These are phyloP conservation scores for Passer montanus DNA, from an alignment of 2,113 vertebrate species.

Conservation along the genomic window DNA sequence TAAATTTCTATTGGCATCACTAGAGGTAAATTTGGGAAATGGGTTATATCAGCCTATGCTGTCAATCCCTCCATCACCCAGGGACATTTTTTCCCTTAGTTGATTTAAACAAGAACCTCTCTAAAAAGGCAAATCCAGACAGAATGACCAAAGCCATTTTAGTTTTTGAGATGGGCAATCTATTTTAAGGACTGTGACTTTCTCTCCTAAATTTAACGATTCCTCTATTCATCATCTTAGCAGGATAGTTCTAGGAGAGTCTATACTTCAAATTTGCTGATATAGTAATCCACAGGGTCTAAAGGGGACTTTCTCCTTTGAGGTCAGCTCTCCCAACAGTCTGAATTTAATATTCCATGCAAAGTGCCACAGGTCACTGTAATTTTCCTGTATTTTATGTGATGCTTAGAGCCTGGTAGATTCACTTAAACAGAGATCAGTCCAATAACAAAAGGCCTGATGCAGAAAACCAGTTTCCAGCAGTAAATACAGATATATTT, in stretches of 20 bases:
- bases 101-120: not conserved
- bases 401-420: not conserved
- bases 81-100: not conserved
- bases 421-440: not conserved
- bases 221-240: not conserved
- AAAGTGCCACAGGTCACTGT: not conserved
- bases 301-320: not conserved
- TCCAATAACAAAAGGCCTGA: not conserved
- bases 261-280: not conserved
- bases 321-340: not conserved
- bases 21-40: not conserved
- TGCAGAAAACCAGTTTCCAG: not conserved
- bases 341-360: not conserved
- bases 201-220: not conserved
- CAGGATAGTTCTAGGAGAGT: not conserved
- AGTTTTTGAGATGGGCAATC: not conserved
- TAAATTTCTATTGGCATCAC: not conserved
- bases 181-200: not conserved
- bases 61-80: not conserved
- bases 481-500: not conserved
- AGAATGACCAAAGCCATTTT: not conserved
- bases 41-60: not conserved
- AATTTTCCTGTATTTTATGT: not conserved
- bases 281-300: not conserved
- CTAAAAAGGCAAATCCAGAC: not conserved